These are phyloP conservation scores for Emys orbicularis DNA, from an alignment of 2,797 vertebrate species.

Conservation along the genomic window DNA sequence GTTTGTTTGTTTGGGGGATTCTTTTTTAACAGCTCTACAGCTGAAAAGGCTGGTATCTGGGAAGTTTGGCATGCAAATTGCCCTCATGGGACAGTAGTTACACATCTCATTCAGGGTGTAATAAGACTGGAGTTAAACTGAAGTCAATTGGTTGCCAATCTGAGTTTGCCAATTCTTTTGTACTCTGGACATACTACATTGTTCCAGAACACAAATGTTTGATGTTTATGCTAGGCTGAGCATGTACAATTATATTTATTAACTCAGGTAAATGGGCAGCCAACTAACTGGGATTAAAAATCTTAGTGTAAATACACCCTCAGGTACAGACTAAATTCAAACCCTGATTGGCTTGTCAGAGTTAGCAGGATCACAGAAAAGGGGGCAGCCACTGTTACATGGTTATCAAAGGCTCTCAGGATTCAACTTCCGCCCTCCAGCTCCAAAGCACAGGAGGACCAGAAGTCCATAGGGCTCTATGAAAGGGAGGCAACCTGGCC, in stretches of 20 bases:
- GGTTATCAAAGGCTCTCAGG: conserved; percentile 15
- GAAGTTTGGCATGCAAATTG: background rate
- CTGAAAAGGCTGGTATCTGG: background rate
- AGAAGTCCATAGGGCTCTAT: rapidly evolving
- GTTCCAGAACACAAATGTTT: background rate
- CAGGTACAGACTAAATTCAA: background rate
- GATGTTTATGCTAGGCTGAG: background rate
- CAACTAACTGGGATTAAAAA: background rate
- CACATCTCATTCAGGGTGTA: background rate
- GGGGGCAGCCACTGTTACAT: conserved; percentile 18
- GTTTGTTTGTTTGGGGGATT: background rate
- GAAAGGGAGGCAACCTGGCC: background rate
- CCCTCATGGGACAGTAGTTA: background rate
- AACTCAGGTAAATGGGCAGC: background rate
- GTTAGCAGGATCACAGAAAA: background rate
- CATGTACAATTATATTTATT: background rate
- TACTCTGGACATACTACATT: background rate
- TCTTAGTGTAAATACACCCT: background rate
- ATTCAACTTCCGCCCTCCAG: conserved; percentile 45
- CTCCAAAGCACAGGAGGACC: conserved; percentile 22
- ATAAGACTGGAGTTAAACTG: background rate
- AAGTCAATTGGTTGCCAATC: background rate
- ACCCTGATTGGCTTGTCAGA: background rate
- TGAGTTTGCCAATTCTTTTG: background rate
- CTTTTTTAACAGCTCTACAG: background rate